A percentile compares a stretch with the other conserved stretches of the same genome.
Conservation (phyloP, 64 coral and sea anemone genomes). For the Stichodactyla helianthus region DNA sequence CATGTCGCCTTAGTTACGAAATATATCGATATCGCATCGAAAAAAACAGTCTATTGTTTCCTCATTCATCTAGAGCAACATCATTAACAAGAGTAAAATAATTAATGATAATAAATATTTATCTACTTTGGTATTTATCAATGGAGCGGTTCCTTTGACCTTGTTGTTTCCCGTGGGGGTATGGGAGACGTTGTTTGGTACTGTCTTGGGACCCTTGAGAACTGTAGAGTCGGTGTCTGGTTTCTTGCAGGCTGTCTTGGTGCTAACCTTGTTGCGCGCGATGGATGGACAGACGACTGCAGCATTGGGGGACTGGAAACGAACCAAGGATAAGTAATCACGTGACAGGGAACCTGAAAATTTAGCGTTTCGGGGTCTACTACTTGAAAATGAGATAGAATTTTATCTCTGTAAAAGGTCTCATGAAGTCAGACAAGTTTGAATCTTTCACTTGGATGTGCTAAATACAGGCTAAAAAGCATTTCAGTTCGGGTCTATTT, state of each 20-base stretch:
- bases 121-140: not conserved
- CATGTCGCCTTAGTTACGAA: too few species aligned
- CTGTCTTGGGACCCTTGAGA: constrained; percentile 10
- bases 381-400: too few species aligned
- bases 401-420: too few species aligned
- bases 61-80: not conserved
- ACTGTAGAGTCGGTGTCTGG: constrained; percentile 46
- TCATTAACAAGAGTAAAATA: not conserved
- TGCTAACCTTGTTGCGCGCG: constrained; percentile 9
- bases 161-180: not conserved
- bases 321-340: not conserved
- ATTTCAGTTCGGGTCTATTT: too few species aligned
- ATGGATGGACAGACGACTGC: constrained; percentile 40
- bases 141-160: not conserved
- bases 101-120: not conserved
- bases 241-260: constrained; percentile 50
- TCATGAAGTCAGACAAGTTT: too few species aligned
- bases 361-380: too few species aligned
- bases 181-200: not conserved
- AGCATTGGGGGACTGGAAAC: constrained; percentile 34
- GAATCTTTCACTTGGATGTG: too few species aligned
- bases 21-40: too few species aligned
- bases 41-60: not conserved
- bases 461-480: too few species aligned
- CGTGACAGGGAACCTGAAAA: too few species aligned